phyloP scores from a whole-genome alignment of 2,888 invertebrate genomes.

The Scaptomyza reducta region DNA sequence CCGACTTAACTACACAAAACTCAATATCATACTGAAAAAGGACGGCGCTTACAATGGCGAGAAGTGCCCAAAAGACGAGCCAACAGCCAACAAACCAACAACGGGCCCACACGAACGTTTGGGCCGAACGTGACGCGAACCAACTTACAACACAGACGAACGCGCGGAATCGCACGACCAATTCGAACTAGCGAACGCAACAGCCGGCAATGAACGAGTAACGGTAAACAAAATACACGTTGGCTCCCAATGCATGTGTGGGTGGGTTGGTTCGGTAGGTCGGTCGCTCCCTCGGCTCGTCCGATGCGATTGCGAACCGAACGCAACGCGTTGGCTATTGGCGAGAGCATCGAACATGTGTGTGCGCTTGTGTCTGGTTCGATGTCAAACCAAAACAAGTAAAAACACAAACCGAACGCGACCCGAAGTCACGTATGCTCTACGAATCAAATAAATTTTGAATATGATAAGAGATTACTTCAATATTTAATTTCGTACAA shows the following conservation, averaged over 20 bases:
- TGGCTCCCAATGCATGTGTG: conserved; percentile 21
- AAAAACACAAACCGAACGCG: conserved; percentile 44
- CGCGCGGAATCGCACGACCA: conserved; percentile 57
- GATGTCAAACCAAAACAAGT: conserved; percentile 64
- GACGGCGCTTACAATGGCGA: conserved; percentile 81
- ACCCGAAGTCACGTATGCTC: conserved; percentile 56
- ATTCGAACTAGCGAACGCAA: conserved; percentile 75
- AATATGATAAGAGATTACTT: conserved; percentile 29
- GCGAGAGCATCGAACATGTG: conserved; percentile 67
- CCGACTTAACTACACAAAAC: conserved; percentile 85
- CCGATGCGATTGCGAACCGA: conserved; percentile 39
- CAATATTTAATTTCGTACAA: conserved; percentile 8
- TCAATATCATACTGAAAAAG: conserved; percentile 85
- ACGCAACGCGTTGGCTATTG: conserved; percentile 60
- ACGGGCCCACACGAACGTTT: conserved; percentile 44
- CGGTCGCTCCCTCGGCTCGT: conserved; percentile 28
- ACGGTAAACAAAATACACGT: conserved; percentile 71
- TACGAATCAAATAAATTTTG: conserved; percentile 49
- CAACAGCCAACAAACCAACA: conserved; percentile 60
- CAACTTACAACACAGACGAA: conserved; percentile 66
- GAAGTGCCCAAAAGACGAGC: conserved; percentile 71
- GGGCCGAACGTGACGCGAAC: conserved; percentile 51
- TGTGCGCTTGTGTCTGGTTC: conserved; percentile 53
- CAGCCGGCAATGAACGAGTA: conserved; percentile 72
- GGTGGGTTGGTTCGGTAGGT: conserved; percentile 30